A percentile compares a stretch with the other conserved stretches of the same genome.
These are phyloP conservation scores for Electrophaes corylata DNA, from an alignment of 2,888 invertebrate species.

Conservation along the genomic window DNA sequence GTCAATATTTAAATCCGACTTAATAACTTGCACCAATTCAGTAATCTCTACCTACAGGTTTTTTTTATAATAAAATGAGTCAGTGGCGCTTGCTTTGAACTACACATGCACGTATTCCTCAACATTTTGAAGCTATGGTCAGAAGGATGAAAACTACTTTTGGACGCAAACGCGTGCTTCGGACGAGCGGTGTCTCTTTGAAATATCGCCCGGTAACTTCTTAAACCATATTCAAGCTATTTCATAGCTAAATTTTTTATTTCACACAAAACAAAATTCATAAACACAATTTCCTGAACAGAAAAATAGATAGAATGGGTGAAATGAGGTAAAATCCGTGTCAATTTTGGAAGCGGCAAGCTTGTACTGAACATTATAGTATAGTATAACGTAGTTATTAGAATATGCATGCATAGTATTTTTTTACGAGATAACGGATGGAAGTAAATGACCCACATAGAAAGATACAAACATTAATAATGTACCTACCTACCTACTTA, in stretches of 20 bases:
- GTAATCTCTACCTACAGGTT: constrained; percentile 40
- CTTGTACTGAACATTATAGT: too few species aligned
- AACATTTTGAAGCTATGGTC: neutral
- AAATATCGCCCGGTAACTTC: neutral
- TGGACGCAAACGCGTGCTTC: neutral
- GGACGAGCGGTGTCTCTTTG: neutral
- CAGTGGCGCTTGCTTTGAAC: constrained; percentile 8
- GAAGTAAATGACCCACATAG: too few species aligned
- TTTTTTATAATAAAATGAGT: constrained; percentile 12
- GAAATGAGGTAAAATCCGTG: too few species aligned
- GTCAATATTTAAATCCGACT: constrained; percentile 44
- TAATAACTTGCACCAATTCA: constrained; percentile 47
- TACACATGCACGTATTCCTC: neutral
- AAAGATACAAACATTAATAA: neutral
- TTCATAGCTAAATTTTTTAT: too few species aligned
- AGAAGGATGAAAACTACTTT: neutral
- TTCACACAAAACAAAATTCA: too few species aligned
- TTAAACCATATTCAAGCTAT: neutral
- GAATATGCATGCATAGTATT: too few species aligned
- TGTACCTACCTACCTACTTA: neutral
- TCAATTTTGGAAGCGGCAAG: too few species aligned
- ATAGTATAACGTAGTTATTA: too few species aligned
- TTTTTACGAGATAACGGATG: too few species aligned
- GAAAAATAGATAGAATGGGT: too few species aligned
- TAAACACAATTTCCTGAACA: too few species aligned